Evolutionary conservation across 2,888 invertebrate genomes (phyloP).

Genomic region (Sesamia inferens): DNA sequence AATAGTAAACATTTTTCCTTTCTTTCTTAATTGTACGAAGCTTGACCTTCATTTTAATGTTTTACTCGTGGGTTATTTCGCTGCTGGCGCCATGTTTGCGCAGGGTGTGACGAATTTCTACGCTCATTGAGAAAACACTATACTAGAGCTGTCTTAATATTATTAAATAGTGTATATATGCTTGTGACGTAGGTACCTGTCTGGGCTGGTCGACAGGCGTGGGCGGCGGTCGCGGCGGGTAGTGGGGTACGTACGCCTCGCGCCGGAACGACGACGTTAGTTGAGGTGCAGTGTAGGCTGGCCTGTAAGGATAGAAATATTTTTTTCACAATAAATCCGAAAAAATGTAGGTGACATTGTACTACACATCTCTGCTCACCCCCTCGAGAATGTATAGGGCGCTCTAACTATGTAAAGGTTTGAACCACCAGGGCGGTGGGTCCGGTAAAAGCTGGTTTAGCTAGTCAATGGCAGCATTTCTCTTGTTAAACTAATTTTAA

Average conservation of each 20-base stretch:
- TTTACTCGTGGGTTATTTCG: background rate
- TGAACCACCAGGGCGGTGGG: no score
- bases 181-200: constrained; percentile 73
- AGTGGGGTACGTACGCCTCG: constrained; percentile 79
- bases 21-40: background rate
- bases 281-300: constrained; percentile 75
- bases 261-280: constrained; percentile 77
- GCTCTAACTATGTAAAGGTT: no score
- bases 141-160: background rate
- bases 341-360: no score
- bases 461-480: no score
- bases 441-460: no score
- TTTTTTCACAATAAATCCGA: no score
- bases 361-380: no score
- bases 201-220: constrained; percentile 79
- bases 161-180: no score
- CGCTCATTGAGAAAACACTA: background rate
- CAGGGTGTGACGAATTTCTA: background rate
- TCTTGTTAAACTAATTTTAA: no score
- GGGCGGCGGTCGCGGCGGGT: constrained; percentile 79
- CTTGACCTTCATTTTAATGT: background rate
- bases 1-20: no score
- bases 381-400: no score
- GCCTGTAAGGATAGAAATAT: constrained; percentile 64
- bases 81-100: no score